Evolutionary conservation across 2,888 invertebrate species (phyloP).

Genomic region (Drosophila robusta): DNA sequence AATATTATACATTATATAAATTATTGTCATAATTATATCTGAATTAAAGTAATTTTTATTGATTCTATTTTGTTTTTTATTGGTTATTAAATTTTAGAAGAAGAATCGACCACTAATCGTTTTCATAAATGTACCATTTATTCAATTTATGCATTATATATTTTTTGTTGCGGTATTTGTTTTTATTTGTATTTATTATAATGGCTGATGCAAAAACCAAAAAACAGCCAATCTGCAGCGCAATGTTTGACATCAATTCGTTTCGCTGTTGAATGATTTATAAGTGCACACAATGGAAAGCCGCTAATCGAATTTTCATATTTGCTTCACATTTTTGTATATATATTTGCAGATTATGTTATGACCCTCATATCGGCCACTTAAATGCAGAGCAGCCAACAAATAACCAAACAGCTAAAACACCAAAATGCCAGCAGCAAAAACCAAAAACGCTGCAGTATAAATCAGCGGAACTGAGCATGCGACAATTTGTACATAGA

Average conservation of each 20-base stretch:
- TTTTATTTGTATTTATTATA: conserved; percentile 4
- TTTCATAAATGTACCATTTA: conserved; percentile 13
- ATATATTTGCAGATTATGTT: conserved; percentile 70
- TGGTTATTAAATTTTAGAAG: conserved; percentile 2
- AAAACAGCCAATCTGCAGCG: conserved; percentile 8
- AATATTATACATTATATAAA: too few relatives aligned
- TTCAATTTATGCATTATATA: conserved; percentile 6
- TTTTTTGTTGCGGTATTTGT: neutral
- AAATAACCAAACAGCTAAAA: conserved; percentile 28
- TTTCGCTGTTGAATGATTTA: conserved; percentile 47
- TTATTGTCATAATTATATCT: too few relatives aligned
- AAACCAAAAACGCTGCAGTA: conserved; percentile 51
- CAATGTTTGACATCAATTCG: conserved; percentile 26
- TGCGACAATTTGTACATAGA: conserved; percentile 67
- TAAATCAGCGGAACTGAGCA: conserved; percentile 65
- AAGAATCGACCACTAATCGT: conserved; percentile 11
- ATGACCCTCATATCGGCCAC: conserved; percentile 63
- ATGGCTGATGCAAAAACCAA: conserved; percentile 9
- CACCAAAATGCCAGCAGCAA: conserved; percentile 33
- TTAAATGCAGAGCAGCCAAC: conserved; percentile 38
- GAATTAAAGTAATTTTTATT: too few relatives aligned
- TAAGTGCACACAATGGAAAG: conserved; percentile 37
- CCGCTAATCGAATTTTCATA: conserved; percentile 72
- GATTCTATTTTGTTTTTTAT: too few relatives aligned
- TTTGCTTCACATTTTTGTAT: conserved; percentile 27